Base-by-base conservation (phyloP, 2,797 vertebrate genomes). In the Acrossocheilus fasciatus region DNA sequence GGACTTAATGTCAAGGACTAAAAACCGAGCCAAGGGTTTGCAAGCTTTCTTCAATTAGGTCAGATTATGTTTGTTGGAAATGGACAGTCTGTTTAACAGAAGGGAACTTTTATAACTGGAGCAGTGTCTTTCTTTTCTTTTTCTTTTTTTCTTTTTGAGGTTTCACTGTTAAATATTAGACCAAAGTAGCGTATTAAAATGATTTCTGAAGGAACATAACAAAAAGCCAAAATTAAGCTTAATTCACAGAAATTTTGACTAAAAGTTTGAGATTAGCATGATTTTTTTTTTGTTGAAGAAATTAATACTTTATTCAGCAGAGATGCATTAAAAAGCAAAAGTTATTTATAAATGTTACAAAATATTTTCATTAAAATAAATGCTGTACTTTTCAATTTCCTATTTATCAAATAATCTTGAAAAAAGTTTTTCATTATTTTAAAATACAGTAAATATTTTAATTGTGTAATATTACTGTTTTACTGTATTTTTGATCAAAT, bases 1-100 rank as follows among this genome's bases (percentile, higher is more conserved):
- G 34, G 81, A 84, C 74, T 86, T 86, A 86, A 79, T 74, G 52
- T 75, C 68, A 80, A 52, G 39, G 68, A 73, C 73, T 77, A 43
- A 68, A 57, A 79, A 69, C 70, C 39, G n/a, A 62, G 83, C 50
- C 50, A 39, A 36, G 47, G 23, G 17, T 78, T 62, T 82, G 34
- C 41, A 17, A 77, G 62, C 26, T 41, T 74, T 39, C 26, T 36
- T 88, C 79, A 81, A 80, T 73, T 74, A 86, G 66, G 18, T 86
- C 9, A 80, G 81, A 74, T 86, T 73, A 83, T 82, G 17, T 7
- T 82, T 68, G 18, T 52, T 79, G 81, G 41, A 54, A 23, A 69
- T 78, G 64, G 26, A 84, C 57, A 74, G 43, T 68, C 45, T 26
- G 41, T 47, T 81, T 41, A 76, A 52, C 45, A 20, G 17, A 36